A percentile compares a stretch with the other conserved stretches of the same genome.
phyloP scores from a whole-genome alignment of 2,797 vertebrate species.

The Semotilus atromaculatus region DNA sequence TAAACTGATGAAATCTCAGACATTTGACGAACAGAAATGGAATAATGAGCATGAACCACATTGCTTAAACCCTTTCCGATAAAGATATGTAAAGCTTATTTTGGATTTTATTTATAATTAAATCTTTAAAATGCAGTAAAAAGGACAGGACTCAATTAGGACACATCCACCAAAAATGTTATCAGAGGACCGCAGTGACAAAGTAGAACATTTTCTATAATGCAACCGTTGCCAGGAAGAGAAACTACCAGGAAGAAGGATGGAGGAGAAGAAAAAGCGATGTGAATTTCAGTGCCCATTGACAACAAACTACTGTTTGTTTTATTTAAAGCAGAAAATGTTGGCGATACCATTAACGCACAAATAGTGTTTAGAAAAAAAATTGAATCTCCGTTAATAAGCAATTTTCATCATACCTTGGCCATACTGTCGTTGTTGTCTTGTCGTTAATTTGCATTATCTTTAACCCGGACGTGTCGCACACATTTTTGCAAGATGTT shows the following conservation, averaged over 20 bases:
- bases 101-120: background rate
- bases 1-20: background rate
- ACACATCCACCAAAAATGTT: background rate
- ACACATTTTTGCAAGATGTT: background rate
- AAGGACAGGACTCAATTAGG: background rate
- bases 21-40: background rate
- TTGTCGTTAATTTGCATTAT: background rate
- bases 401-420: constrained; percentile 8
- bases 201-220: background rate
- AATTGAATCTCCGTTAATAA: background rate
- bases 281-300: background rate
- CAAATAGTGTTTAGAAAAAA: background rate
- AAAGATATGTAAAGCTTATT: background rate
- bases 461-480: background rate
- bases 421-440: constrained; percentile 26
- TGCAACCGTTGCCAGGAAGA: background rate
- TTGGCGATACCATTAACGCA: background rate
- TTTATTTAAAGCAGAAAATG: background rate
- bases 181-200: background rate
- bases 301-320: no score
- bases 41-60: background rate
- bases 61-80: background rate
- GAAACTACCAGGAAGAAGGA: constrained; percentile 1
- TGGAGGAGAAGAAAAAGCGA: background rate
- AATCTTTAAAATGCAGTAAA: background rate